phyloP scores from a whole-genome alignment of 2,113 vertebrate species.

The Brachyhypopomus gauderio region DNA sequence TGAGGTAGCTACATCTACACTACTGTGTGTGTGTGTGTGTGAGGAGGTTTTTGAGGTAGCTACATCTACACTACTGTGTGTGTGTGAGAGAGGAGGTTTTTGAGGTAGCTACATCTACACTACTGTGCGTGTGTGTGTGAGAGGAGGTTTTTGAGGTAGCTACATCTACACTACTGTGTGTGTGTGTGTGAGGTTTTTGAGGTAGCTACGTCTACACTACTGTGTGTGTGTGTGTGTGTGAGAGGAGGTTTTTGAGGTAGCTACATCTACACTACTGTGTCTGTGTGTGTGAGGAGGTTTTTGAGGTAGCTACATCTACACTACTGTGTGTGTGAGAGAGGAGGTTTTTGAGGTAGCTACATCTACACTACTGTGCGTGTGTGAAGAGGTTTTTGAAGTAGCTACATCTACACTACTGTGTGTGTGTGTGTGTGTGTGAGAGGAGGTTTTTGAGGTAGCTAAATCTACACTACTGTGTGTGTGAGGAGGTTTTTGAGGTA shows the following conservation, averaged over 20 bases:
- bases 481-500: no score
- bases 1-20: no score
- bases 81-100: not conserved
- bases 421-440: constrained; percentile 12
- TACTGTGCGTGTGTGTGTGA: constrained; percentile 4
- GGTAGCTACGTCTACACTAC: no score
- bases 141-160: no score
- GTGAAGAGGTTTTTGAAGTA: no score
- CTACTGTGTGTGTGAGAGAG: constrained; percentile 1
- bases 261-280: not conserved
- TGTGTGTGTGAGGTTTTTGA: constrained; percentile 1
- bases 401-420: not conserved
- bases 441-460: no score
- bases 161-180: not conserved
- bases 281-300: not conserved
- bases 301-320: no score
- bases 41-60: no score
- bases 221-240: constrained; percentile 9
- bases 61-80: not conserved
- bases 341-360: no score
- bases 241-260: no score
- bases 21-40: constrained; percentile 5
- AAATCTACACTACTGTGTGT: not conserved
- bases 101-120: no score
- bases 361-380: not conserved